Percentiles rank a stretch among this genome's conserved stretches.
These are phyloP conservation scores for Anthoscopus minutus DNA, from an alignment of 2,113 vertebrate species.

Conservation along the genomic window DNA sequence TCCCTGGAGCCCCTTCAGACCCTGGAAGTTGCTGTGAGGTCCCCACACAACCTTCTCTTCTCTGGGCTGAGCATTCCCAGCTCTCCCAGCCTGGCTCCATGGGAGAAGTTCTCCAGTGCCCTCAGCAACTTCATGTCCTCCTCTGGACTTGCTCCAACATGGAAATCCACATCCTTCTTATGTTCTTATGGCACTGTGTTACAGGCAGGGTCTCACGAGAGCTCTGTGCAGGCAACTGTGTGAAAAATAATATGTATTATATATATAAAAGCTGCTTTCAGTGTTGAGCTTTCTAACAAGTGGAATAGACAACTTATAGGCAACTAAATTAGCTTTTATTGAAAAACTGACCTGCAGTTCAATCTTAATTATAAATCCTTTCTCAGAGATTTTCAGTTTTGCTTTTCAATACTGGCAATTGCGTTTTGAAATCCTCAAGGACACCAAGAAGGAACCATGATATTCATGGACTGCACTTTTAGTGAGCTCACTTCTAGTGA, in stretches of 20 bases:
- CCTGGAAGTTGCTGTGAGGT: neutral
- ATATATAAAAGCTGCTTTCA: neutral
- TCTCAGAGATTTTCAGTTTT: neutral
- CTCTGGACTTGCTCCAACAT: neutral
- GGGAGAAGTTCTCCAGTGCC: fast-evolving
- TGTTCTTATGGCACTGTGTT: too few relatives aligned
- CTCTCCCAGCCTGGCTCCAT: neutral
- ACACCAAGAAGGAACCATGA: neutral
- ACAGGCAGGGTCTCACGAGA: neutral
- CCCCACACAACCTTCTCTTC: neutral
- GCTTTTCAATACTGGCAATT: neutral
- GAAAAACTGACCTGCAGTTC: neutral
- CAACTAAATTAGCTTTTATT: neutral
- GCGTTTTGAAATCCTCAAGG: neutral
- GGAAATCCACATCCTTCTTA: fast-evolving
- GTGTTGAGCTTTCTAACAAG: neutral
- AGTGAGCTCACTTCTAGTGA: neutral
- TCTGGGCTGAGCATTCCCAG: neutral
- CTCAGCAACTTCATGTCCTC: neutral
- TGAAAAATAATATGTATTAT: neutral
- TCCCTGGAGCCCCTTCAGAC: neutral
- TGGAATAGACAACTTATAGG: neutral
- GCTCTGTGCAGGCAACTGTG: neutral
- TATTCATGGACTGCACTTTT: neutral
- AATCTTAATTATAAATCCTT: neutral